A percentile compares a stretch with the other conserved stretches of the same genome.
Evolutionary conservation across 1,140 invertebrate genomes (phyloP).

Genomic region (Trinorchestia longiramus): DNA sequence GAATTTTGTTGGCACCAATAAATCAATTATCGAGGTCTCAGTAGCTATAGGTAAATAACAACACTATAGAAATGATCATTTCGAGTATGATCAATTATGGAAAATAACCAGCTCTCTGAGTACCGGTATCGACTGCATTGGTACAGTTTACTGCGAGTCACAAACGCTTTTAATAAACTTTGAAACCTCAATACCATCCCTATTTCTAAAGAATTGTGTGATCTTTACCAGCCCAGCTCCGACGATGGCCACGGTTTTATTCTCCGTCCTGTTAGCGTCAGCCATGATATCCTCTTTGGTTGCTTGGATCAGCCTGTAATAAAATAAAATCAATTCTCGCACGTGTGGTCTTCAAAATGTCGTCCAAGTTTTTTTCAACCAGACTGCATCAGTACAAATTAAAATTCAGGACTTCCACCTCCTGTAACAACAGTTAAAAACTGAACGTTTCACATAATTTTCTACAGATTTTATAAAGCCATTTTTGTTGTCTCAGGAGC

Average conservation of each 20-base stretch:
- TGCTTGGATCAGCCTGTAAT: background rate
- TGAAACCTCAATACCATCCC: background rate
- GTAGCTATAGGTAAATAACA: no score
- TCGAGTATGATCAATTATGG: background rate
- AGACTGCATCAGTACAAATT: background rate
- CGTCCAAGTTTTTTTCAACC: background rate
- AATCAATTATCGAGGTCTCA: no score
- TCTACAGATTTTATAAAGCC: no score
- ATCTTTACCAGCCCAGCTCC: slow-evolving; percentile 76
- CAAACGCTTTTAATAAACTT: background rate
- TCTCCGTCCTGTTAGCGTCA: slow-evolving; percentile 15
- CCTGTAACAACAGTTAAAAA: background rate
- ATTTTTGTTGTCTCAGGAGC: no score
- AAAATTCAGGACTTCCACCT: background rate
- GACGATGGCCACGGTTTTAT: slow-evolving; percentile 72
- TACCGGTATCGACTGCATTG: background rate
- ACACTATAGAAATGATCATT: no score
- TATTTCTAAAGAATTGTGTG: background rate
- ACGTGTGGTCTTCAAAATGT: background rate
- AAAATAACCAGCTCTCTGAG: background rate
- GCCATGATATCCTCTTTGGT: background rate
- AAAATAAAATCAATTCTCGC: background rate
- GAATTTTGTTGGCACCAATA: no score
- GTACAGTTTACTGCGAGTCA: background rate
- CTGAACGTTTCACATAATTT: no score